Evolutionary conservation across 2,113 vertebrate species (phyloP).

Genomic region (Carassius auratus): DNA sequence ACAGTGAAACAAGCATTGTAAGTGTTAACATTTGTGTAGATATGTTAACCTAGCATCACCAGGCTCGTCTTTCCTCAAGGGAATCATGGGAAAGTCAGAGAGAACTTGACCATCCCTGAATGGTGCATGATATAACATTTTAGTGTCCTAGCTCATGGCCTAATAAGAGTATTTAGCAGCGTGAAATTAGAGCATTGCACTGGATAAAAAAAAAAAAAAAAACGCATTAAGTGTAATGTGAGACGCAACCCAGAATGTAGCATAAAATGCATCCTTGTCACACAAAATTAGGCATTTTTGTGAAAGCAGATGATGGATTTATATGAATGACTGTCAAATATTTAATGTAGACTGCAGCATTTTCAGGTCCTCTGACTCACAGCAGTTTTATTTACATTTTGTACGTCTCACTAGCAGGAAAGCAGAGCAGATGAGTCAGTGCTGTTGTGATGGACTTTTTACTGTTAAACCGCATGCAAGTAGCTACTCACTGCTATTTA

Average conservation of each 20-base stretch:
- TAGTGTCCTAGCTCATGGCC: conserved; percentile 24
- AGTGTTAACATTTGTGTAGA: not conserved
- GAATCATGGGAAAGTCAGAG: conserved; percentile 7
- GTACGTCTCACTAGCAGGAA: conserved; percentile 2
- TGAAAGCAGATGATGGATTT: not conserved
- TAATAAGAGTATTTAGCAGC: conserved; percentile 9
- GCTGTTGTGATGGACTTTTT: conserved; percentile 2
- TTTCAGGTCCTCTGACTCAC: conserved; percentile 25
- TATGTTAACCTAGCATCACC: not conserved
- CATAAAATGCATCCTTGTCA: not conserved
- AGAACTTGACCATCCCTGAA: conserved; percentile 11
- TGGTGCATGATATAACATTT: conserved; percentile 16
- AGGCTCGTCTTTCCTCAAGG: not conserved
- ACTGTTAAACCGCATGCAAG: conserved; percentile 14
- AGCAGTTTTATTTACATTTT: conserved; percentile 24
- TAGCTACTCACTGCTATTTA: not conserved
- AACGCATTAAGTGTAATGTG: not conserved
- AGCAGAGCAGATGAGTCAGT: conserved; percentile 19
- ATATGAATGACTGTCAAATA: not conserved
- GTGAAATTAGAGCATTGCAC: conserved; percentile 18
- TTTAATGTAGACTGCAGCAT: conserved; percentile 15
- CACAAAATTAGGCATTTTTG: not conserved
- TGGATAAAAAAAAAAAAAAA: not conserved
- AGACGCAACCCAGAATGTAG: not conserved
- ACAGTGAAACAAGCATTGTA: not conserved